Percentiles rank a stretch among this genome's conserved stretches.
phyloP scores from a whole-genome alignment of 2,113 vertebrate genomes.

The Rhadina sibilatrix region DNA sequence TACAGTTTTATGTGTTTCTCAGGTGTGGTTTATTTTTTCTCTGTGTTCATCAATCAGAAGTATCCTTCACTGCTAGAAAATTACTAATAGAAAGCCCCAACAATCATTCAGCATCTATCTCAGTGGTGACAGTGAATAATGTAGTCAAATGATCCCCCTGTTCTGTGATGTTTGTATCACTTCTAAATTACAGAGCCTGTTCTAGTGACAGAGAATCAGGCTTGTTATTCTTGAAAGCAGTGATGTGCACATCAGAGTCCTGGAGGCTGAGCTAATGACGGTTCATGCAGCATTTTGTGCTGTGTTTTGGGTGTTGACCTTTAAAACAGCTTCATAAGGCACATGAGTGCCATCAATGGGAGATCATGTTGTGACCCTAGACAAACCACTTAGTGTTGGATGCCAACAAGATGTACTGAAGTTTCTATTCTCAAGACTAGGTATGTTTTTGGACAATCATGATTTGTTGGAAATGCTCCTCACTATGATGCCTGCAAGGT shows the following conservation, averaged over 20 bases:
- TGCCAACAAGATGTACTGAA: neutral
- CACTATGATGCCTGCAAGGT: neutral
- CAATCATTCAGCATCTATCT: neutral
- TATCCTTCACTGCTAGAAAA: neutral
- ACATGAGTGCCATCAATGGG: neutral
- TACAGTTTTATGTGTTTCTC: neutral
- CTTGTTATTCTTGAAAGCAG: neutral
- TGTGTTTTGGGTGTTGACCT: neutral
- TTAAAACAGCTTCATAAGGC: neutral
- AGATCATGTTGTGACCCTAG: neutral
- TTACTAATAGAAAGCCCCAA: neutral
- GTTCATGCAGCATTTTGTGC: neutral
- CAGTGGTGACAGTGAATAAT: neutral
- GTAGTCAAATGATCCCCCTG: neutral
- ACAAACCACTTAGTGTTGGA: neutral
- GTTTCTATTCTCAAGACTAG: neutral
- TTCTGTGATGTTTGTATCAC: neutral
- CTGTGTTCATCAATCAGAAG: neutral
- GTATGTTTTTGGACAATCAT: neutral
- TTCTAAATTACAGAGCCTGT: neutral
- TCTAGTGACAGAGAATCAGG: neutral
- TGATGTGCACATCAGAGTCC: neutral
- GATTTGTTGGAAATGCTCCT: neutral
- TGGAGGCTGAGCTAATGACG: neutral
- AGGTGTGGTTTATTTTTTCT: neutral